Conservation (phyloP, 2,113 vertebrate genomes). For the Mugil cephalus region DNA sequence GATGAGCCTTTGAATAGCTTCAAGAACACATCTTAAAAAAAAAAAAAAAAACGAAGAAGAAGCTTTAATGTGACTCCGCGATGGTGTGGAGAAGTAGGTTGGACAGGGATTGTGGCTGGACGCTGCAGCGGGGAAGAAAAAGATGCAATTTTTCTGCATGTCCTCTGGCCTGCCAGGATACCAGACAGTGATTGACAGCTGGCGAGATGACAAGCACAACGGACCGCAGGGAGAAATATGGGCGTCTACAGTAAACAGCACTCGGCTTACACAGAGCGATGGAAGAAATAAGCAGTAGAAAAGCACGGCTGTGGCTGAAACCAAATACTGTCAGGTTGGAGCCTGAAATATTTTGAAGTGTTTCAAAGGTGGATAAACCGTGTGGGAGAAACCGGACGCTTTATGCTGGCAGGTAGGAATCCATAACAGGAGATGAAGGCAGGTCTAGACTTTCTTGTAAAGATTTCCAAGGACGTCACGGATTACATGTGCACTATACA, state of each 20-base stretch:
- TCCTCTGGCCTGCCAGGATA: slow-evolving; percentile 45
- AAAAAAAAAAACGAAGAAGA: too few relatives aligned
- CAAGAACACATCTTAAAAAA: slow-evolving; percentile 42
- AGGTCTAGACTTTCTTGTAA: slow-evolving; percentile 5
- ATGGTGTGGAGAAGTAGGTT: slow-evolving; percentile 41
- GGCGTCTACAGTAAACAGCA: slow-evolving; percentile 51
- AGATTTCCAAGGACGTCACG: slow-evolving; percentile 8
- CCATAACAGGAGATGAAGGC: slow-evolving; percentile 22
- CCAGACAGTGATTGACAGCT: slow-evolving; percentile 73
- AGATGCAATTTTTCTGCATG: slow-evolving; percentile 54
- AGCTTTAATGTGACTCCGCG: slow-evolving; percentile 64
- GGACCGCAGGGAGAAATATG: slow-evolving; percentile 48
- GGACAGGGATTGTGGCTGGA: slow-evolving; percentile 47
- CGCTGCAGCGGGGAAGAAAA: slow-evolving; percentile 44
- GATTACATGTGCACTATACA: slow-evolving; percentile 3
- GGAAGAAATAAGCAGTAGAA: slow-evolving; percentile 47
- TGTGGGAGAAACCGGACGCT: neutral
- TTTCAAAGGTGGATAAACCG: slow-evolving; percentile 39
- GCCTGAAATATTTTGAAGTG: slow-evolving; percentile 23
- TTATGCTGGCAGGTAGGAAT: slow-evolving; percentile 18
- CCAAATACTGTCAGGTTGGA: slow-evolving; percentile 26
- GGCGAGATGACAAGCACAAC: slow-evolving; percentile 61
- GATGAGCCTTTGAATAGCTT: slow-evolving; percentile 61
- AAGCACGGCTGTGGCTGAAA: slow-evolving; percentile 34
- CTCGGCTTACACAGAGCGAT: slow-evolving; percentile 18